phyloP scores from a whole-genome alignment of 2,888 invertebrate species.

The Gandaritis pyraliata region DNA sequence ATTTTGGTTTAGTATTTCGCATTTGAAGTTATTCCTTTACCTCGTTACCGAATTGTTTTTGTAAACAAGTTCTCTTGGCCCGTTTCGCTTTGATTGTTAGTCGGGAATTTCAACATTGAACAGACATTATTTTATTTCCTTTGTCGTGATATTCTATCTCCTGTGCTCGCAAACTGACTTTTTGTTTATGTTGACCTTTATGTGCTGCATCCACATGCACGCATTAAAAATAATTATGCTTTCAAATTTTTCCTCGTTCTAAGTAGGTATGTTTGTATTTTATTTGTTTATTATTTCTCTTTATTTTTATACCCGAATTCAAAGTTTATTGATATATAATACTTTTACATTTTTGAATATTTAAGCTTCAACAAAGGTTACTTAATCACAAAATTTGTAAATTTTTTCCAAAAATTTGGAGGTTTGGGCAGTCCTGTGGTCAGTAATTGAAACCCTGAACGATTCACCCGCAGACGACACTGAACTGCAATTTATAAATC shows the following conservation, averaged over 20 bases:
- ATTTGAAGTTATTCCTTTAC: slow-evolving; percentile 66
- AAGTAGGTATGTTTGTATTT: too few relatives aligned
- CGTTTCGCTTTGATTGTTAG: slow-evolving; percentile 43
- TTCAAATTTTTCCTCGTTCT: slow-evolving; percentile 10
- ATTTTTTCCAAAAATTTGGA: too few relatives aligned
- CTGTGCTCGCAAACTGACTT: slow-evolving; percentile 1
- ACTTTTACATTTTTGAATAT: too few relatives aligned
- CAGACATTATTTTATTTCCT: slow-evolving; percentile 41
- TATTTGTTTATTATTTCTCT: slow-evolving; percentile 13
- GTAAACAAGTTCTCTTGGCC: slow-evolving; percentile 59
- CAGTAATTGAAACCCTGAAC: slow-evolving; percentile 21
- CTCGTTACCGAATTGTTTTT: slow-evolving; percentile 66
- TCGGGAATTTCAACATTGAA: slow-evolving; percentile 39
- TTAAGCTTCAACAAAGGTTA: too few relatives aligned
- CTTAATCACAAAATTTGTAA: too few relatives aligned
- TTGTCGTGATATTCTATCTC: slow-evolving; percentile 22
- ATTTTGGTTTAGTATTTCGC: slow-evolving; percentile 61
- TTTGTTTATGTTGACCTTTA: neutral
- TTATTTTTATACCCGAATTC: neutral
- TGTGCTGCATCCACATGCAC: slow-evolving; percentile 1
- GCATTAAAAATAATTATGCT: slow-evolving; percentile 21
- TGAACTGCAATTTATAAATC: slow-evolving; percentile 35
- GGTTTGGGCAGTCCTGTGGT: slow-evolving; percentile 2
- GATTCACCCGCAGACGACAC: slow-evolving; percentile 6
- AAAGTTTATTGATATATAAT: too few relatives aligned